phyloP scores from a whole-genome alignment of 2,113 vertebrate genomes.

The Taxidea taxus region DNA sequence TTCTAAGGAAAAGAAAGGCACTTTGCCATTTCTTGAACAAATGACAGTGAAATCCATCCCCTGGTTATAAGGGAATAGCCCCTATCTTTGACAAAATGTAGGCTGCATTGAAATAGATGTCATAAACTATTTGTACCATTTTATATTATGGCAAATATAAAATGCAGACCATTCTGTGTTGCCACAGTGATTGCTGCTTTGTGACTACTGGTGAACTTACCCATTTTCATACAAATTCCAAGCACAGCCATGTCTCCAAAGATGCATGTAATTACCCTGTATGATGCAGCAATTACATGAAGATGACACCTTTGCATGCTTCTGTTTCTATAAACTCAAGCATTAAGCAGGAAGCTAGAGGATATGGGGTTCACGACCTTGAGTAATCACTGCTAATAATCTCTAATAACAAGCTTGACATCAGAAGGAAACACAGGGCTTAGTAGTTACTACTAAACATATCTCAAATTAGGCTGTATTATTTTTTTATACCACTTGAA shows the following conservation, averaged over 20 bases:
- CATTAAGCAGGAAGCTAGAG: conserved; percentile 54
- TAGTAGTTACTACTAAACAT: neutral
- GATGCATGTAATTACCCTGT: conserved; percentile 47
- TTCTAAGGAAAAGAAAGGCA: neutral
- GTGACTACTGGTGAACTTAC: conserved; percentile 20
- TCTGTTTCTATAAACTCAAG: conserved; percentile 47
- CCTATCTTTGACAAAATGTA: neutral
- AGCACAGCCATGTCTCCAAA: conserved; percentile 19
- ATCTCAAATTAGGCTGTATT: conserved; percentile 12
- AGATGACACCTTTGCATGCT: conserved; percentile 38
- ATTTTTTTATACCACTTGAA: conserved; percentile 53
- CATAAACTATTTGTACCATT: neutral
- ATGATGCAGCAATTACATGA: conserved; percentile 35
- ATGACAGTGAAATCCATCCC: neutral
- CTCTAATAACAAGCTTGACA: conserved; percentile 20
- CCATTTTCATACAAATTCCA: conserved; percentile 29
- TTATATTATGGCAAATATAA: conserved; percentile 34
- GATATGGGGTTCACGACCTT: neutral
- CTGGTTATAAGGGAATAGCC: neutral
- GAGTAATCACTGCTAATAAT: conserved; percentile 55
- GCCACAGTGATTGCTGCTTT: neutral
- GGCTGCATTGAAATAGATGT: neutral
- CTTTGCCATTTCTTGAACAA: neutral
- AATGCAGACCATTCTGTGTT: neutral
- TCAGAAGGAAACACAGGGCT: conserved; percentile 23